Evolutionary conservation across 2,797 vertebrate species (phyloP).

Genomic region (Tangara arthus): DNA sequence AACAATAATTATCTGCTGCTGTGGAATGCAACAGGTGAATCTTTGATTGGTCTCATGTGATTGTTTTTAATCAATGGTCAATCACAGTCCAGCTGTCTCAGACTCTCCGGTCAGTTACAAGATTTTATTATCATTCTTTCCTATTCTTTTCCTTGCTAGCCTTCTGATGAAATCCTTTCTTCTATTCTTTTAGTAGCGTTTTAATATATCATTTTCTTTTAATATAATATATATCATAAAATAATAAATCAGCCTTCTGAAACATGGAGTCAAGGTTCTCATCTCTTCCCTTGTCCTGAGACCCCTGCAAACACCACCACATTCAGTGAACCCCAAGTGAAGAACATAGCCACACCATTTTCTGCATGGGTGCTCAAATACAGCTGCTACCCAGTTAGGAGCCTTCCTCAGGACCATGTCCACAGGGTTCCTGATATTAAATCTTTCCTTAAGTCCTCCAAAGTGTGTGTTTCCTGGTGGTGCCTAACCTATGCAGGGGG

Average conservation of each 20-base stretch:
- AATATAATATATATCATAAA: no score
- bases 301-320: no score
- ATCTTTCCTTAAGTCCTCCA: not conserved
- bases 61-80: no score
- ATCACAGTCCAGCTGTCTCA: not conserved
- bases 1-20: not conserved
- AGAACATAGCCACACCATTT: not conserved
- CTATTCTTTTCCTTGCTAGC: not conserved
- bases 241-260: no score
- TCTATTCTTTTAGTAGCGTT: not conserved
- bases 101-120: not conserved
- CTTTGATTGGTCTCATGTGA: no score
- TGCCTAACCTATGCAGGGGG: not conserved
- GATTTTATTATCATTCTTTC: not conserved
- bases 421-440: not conserved
- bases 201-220: no score
- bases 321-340: no score
- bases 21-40: not conserved
- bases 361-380: not conserved
- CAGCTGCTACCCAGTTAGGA: not conserved
- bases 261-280: no score
- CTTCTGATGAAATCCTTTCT: not conserved
- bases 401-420: not conserved
- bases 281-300: no score
- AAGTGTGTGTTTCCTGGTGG: not conserved